Evolutionary conservation across 2,797 vertebrate genomes (phyloP).

Genomic region (Cryptoprocta ferox): DNA sequence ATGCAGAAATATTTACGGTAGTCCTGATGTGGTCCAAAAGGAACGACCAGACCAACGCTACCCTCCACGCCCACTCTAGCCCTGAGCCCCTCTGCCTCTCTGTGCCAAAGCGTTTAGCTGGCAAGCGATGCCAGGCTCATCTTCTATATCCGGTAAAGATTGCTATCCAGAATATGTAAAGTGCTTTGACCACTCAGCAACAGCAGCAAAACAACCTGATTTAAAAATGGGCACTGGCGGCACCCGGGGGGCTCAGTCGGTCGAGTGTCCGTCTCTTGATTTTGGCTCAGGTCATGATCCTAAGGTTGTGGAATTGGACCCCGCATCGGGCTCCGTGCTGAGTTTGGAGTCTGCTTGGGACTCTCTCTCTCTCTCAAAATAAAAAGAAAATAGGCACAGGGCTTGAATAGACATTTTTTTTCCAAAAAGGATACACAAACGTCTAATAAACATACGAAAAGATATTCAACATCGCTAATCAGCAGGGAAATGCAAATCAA

Average conservation of each 20-base stretch:
- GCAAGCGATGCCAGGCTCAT: neutral
- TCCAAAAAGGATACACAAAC: neutral
- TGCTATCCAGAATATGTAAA: neutral
- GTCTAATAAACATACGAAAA: neutral
- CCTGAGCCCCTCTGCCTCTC: neutral
- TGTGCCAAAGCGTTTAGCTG: slow-evolving; percentile 70
- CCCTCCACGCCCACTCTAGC: neutral
- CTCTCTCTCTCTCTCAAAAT: no score
- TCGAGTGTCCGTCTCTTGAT: no score
- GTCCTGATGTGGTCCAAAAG: slow-evolving; percentile 86
- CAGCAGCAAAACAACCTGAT: neutral
- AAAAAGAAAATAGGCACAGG: neutral
- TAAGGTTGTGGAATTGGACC: no score
- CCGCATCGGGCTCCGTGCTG: no score
- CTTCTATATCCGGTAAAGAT: neutral
- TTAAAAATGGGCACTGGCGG: neutral
- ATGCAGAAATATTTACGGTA: slow-evolving; percentile 88
- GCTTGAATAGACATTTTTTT: neutral
- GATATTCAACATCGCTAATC: neutral
- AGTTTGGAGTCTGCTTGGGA: no score
- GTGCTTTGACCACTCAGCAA: neutral
- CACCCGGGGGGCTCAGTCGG: no score
- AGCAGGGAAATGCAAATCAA: neutral
- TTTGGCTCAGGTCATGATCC: no score
- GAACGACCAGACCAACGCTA: neutral